Base-by-base conservation (phyloP, 2,797 vertebrate genomes). In the Paguma larvata region DNA sequence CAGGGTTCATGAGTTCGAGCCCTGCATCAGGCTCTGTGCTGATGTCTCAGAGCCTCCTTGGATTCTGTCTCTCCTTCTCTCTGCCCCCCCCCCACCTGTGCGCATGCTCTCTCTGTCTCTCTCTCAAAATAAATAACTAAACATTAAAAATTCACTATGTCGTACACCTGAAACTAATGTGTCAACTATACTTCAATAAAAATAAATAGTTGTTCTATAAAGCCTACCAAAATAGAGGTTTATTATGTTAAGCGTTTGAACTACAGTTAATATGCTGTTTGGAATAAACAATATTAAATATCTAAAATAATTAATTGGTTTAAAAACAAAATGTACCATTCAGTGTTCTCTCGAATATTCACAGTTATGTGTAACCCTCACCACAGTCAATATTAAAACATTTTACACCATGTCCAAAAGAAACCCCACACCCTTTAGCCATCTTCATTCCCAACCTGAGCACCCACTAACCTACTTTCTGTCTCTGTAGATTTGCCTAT, bases 341-440 rank as follows among this genome's bases (percentile, higher is more conserved):
- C 56, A 23, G 18, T 79, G 44, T 46, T 46, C 83, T 86, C 94
- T 86, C 84, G 68, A 41, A 70, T 92, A 91, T 46, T 94, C 65
- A 91, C 14, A 73, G 94, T 67, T n/a, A 48, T 46, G 15, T 84
- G 14, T 8, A 87, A 56, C 18, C 10, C 12, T 75, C 51, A 80
- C 11, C 27, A 89, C 46, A 82, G 59, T 79, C 38, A 63, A 59
- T 85, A 80, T 83, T 96, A 75, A 73, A 95, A 88, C 44, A 93
- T 82, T 78, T 87, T 94, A 59, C 44, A 80, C 79, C 80, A 77
- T 15, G 70, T 30, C 16, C 44, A 6, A 94, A 93, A 92, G n/a
- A 93, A 98, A 77, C 7, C 16, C 15, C 2, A 21, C 5, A 46
- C 23, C 25, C 7, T 46, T 92, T 46, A 41, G 15, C 18, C n/a